Evolutionary conservation across 2,797 vertebrate species (phyloP).

Genomic region (Cyprinodon diabolis): DNA sequence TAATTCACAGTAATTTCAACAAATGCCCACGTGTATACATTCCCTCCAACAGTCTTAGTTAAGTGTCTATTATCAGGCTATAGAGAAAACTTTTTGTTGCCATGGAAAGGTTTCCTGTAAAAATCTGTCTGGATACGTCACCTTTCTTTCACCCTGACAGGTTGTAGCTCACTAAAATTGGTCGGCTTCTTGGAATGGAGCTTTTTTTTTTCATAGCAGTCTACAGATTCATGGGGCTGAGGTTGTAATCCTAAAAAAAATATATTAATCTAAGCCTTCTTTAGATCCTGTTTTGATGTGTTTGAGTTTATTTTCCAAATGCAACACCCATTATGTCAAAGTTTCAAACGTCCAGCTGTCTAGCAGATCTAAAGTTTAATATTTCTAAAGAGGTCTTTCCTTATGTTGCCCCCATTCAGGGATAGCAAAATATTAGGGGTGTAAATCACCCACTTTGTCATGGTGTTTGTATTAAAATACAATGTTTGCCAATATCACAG

Average conservation of each 20-base stretch:
- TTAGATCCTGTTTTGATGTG: not conserved
- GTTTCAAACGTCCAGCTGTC: too few species aligned
- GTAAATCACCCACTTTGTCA: not conserved
- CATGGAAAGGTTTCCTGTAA: not conserved
- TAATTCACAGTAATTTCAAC: not conserved
- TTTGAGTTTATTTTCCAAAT: not conserved
- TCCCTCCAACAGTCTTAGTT: not conserved
- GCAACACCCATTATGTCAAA: not conserved
- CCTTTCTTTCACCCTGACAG: not conserved
- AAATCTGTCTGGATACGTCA: not conserved
- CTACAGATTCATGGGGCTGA: not conserved
- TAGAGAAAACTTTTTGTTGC: not conserved
- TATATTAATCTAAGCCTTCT: not conserved
- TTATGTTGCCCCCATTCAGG: not conserved
- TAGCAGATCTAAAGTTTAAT: not conserved
- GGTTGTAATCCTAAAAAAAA: not conserved
- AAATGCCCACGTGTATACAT: not conserved
- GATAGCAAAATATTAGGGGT: too few species aligned
- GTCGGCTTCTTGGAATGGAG: not conserved
- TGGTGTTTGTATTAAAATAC: too few species aligned
- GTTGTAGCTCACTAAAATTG: not conserved
- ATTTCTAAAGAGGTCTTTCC: not conserved
- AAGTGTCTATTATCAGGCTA: not conserved
- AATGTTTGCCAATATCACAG: too few species aligned
- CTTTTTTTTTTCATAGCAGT: not conserved